Conservation (phyloP, 1,140 invertebrate genomes). For the Trichonephila clavata region DNA sequence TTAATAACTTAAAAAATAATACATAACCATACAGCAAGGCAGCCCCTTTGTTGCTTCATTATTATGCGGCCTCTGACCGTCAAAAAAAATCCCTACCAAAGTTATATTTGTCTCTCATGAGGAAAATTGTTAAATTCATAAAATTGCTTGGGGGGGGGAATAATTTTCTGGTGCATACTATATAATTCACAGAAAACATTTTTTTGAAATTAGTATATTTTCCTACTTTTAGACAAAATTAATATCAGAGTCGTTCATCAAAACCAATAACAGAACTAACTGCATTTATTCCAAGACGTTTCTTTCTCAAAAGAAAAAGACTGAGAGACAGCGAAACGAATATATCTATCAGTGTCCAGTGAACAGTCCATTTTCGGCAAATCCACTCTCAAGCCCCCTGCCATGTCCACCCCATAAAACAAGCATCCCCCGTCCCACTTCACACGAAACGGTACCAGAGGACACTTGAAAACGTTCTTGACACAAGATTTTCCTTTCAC, state of each 20-base stretch:
- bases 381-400: background rate
- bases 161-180: too few species aligned
- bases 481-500: constrained; percentile 12
- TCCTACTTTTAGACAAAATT: too few species aligned
- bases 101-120: too few species aligned
- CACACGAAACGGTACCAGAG: background rate
- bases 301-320: background rate
- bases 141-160: too few species aligned
- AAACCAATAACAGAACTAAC: background rate
- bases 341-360: background rate
- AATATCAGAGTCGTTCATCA: background rate
- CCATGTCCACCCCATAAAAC: background rate
- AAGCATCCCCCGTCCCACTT: background rate
- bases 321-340: background rate
- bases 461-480: constrained; percentile 1
- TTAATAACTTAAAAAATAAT: too few species aligned
- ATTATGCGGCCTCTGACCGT: too few species aligned
- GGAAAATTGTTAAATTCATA: too few species aligned
- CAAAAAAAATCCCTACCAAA: too few species aligned
- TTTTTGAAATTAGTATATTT: too few species aligned
- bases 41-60: too few species aligned
- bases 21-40: too few species aligned
- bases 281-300: background rate
- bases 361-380: background rate
- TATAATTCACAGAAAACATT: background rate